These are phyloP conservation scores for Trichomycterus rosablanca DNA, from an alignment of 2,113 vertebrate genomes.

Conservation along the genomic window DNA sequence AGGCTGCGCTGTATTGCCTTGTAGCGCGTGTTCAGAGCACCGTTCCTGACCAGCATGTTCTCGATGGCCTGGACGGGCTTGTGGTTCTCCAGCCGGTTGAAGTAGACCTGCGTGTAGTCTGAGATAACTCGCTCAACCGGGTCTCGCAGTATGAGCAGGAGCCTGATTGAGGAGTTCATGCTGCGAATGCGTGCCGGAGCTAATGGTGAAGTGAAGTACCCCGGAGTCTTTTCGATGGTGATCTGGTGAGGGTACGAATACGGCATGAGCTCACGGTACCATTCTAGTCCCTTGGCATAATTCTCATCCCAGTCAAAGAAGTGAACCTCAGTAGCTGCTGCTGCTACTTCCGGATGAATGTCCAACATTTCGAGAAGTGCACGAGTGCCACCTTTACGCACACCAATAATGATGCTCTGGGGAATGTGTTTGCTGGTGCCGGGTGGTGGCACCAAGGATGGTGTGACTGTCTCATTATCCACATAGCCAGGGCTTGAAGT, in stretches of 20 bases:
- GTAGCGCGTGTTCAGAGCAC: conserved; percentile 82
- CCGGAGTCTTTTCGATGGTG: conserved; percentile 90
- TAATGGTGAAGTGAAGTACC: conserved; percentile 85
- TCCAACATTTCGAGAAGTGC: conserved; percentile 89
- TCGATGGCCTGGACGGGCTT: conserved; percentile 89
- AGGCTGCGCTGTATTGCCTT: conserved; percentile 91
- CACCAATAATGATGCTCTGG: conserved; percentile 88
- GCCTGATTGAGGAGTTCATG: conserved; percentile 88
- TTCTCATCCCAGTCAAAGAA: conserved; percentile 96
- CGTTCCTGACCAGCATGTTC: conserved; percentile 85
- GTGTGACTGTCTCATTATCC: conserved; percentile 67
- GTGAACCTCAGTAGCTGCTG: conserved; percentile 88
- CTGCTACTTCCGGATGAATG: conserved; percentile 86
- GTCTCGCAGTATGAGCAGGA: conserved; percentile 85
- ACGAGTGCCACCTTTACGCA: conserved; percentile 87
- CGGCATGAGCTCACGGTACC: conserved; percentile 87
- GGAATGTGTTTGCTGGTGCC: conserved; percentile 78
- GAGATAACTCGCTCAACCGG: conserved; percentile 87
- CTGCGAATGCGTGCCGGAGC: conserved; percentile 82
- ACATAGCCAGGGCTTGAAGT: conserved; percentile 55
- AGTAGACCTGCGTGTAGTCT: conserved; percentile 92
- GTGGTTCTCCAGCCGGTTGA: conserved; percentile 87
- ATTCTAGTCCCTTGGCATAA: conserved; percentile 83
- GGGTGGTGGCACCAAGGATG: conserved; percentile 67
- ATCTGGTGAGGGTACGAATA: conserved; percentile 87